Evolutionary conservation across 2,797 vertebrate genomes (phyloP).

Genomic region (Sus cebifrons): DNA sequence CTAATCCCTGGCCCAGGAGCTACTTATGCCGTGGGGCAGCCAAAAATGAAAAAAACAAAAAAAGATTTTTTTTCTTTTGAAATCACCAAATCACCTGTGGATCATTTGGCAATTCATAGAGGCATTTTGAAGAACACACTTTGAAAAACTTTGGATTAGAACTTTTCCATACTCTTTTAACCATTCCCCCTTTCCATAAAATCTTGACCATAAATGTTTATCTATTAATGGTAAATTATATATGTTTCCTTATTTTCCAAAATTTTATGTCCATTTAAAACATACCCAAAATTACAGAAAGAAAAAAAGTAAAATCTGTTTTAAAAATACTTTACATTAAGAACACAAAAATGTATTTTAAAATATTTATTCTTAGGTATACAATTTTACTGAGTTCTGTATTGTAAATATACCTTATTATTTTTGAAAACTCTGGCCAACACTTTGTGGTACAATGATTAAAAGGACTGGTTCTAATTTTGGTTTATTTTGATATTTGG

Average conservation of each 20-base stretch:
- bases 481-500: background rate
- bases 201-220: background rate
- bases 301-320: conserved; percentile 18
- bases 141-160: background rate
- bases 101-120: background rate
- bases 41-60: too few species aligned
- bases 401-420: background rate
- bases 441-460: background rate
- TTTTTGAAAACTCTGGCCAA: conserved; percentile 44
- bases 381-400: background rate
- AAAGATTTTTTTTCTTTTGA: background rate
- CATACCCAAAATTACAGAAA: background rate
- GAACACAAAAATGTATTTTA: background rate
- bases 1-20: too few species aligned
- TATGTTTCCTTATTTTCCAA: background rate
- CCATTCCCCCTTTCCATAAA: background rate
- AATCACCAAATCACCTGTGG: background rate
- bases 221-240: background rate
- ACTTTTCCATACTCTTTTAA: background rate
- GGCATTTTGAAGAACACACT: background rate
- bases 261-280: conserved; percentile 3
- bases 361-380: background rate
- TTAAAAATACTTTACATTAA: background rate
- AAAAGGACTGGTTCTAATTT: conserved; percentile 10
- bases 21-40: too few species aligned